Percentiles rank a stretch among this genome's conserved stretches.
phyloP scores from a whole-genome alignment of 2,113 vertebrate species.

The Carassius gibelio region DNA sequence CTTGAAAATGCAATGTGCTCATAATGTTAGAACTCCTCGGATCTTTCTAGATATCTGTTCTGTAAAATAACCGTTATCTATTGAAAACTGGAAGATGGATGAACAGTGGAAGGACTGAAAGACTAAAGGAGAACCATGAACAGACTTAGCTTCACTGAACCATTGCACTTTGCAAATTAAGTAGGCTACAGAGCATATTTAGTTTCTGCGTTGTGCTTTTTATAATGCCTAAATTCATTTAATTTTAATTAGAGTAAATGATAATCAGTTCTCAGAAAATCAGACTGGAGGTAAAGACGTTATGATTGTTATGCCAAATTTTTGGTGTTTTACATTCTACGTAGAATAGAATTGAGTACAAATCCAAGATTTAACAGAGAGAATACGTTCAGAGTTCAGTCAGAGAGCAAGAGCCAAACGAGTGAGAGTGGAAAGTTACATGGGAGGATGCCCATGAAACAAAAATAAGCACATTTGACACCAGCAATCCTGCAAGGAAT shows the following conservation, averaged over 20 bases:
- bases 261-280: not conserved
- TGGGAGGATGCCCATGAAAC: slow-evolving; percentile 31
- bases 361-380: slow-evolving; percentile 33
- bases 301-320: not conserved
- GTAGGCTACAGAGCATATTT: not conserved
- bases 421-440: slow-evolving; percentile 8
- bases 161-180: not conserved
- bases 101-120: not conserved
- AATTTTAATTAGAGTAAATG: not conserved
- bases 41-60: not conserved
- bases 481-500: slow-evolving; percentile 44
- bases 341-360: slow-evolving; percentile 7
- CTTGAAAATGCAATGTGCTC: slow-evolving; percentile 9
- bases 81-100: not conserved
- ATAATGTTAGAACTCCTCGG: not conserved
- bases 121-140: not conserved
- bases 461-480: slow-evolving; percentile 55
- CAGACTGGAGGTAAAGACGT: not conserved
- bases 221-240: not conserved
- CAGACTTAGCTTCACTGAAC: not conserved
- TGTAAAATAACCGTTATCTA: not conserved
- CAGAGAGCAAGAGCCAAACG: slow-evolving; percentile 4
- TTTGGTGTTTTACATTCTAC: not conserved
- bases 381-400: slow-evolving; percentile 4
- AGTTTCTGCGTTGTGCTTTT: not conserved